These are phyloP conservation scores for Chloropsis hardwickii DNA, from an alignment of 2,113 vertebrate genomes.

Conservation along the genomic window DNA sequence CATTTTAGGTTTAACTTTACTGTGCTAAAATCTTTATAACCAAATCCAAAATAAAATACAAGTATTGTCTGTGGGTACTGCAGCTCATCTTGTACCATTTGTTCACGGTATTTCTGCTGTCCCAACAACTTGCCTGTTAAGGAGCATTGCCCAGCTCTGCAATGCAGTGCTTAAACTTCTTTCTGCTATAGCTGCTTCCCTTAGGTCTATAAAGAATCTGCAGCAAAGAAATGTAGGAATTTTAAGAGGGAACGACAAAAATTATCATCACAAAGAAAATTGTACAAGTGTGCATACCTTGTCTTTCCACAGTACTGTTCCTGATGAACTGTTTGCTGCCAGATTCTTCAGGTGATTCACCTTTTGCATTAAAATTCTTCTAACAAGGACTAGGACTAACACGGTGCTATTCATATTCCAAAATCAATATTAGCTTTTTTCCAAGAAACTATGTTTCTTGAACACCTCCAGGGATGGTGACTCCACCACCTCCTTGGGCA, in stretches of 20 bases:
- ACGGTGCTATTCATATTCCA: not conserved
- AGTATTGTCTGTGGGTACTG: conserved; percentile 30
- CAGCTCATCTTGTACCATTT: conserved; percentile 54
- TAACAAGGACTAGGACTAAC: not conserved
- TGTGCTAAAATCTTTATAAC: not conserved
- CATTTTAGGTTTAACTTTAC: not conserved
- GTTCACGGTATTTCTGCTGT: conserved; percentile 37
- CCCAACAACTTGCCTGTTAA: conserved; percentile 48
- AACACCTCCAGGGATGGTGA: not conserved
- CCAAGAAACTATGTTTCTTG: not conserved
- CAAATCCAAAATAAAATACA: not conserved
- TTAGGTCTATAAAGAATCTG: not conserved
- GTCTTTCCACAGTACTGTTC: not conserved
- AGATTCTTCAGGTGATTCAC: not conserved
- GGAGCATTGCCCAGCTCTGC: not conserved
- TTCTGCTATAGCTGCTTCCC: not conserved
- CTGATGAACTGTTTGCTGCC: not conserved
- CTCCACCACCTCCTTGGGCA: not conserved
- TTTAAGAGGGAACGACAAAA: not conserved
- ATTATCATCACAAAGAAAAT: not conserved
- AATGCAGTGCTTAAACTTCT: not conserved
- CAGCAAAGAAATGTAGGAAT: not conserved
- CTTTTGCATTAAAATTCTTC: not conserved
- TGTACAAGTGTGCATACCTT: rapidly evolving
- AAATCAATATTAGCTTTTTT: not conserved